Evolutionary conservation across 2,797 vertebrate species (phyloP).

Genomic region (Rhabdomys pumilio): DNA sequence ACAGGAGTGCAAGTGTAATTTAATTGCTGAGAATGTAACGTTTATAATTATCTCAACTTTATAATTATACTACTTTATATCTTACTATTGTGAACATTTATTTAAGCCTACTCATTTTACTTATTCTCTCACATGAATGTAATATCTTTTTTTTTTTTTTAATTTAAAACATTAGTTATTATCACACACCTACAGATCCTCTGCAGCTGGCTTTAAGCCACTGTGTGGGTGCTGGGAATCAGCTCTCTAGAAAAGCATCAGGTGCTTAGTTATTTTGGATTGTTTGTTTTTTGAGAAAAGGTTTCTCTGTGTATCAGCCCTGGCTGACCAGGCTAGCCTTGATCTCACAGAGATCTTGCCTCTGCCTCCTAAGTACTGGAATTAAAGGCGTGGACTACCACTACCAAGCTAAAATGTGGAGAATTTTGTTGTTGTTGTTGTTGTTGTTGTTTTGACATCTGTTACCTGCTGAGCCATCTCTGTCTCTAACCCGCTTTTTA

Average conservation of each 20-base stretch:
- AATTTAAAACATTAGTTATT: not conserved
- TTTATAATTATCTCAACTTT: conserved; percentile 16
- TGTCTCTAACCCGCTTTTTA: not conserved
- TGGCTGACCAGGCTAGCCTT: not conserved
- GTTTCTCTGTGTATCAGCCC: not conserved
- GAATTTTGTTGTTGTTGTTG: not conserved
- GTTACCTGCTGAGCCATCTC: not conserved
- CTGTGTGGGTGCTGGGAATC: not conserved
- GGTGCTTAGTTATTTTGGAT: not conserved
- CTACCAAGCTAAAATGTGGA: not conserved
- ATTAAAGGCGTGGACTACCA: not conserved
- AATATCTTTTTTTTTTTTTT: conserved; percentile 10
- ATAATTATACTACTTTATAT: not conserved
- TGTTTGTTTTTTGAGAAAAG: not conserved
- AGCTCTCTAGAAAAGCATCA: not conserved
- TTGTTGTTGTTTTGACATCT: not conserved
- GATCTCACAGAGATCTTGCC: not conserved
- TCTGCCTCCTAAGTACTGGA: not conserved
- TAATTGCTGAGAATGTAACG: conserved; percentile 39
- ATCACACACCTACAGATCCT: not conserved
- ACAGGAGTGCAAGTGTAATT: not conserved
- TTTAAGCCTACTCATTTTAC: conserved; percentile 23
- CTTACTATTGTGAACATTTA: conserved; percentile 14
- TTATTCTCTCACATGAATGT: not conserved
- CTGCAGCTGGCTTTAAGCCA: not conserved